Base-by-base conservation (phyloP, 1,140 invertebrate species). In the Cydia amplana region DNA sequence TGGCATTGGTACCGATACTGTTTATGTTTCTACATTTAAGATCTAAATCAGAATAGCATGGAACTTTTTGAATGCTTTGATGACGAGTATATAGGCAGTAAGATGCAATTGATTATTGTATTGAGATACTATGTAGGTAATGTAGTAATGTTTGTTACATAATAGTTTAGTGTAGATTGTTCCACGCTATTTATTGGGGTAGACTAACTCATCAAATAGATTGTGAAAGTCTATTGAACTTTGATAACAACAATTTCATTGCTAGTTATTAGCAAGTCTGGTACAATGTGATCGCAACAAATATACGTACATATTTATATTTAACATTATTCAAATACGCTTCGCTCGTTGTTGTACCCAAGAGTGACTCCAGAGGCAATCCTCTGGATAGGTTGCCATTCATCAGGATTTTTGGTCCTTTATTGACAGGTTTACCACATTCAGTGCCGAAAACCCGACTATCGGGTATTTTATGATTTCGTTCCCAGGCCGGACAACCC, bases 201-300 rank as follows among this genome's bases (percentile, higher is more conserved):
- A 60, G 55, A 60, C 55, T 23, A 60, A 60, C 55, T 65, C 23
- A 65, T 65, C 25, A 65, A 65, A 65, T n/a, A 28, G 10, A 63
- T 63, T 63, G 20, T 63, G 12, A 23, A 32, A 32, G 64, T 7
- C 28, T 65, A n/a, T 36, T 32, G 64, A 65, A 65, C 64, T 65
- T 65, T 20, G 55, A 60, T 20, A 60, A 60, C 9, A 1, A 60
- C 7, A 9, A 60, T 60, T 55, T 46, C 43, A 49, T 14, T 51
- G 43, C 43, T 10, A 20, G 10, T 36, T 60, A 63, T 7, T 16
- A 43, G 36, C 36, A 40, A 40, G 36, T 40, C 36, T 7, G 36
- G 9, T 40, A 40, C 5, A 32, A 10, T 1, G 7, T 40, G 7
- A 40, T 40, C 0, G 36, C 7, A 40, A n/a, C n/a, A 40, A 40